These are phyloP conservation scores for Anarrhichthys ocellatus DNA, from an alignment of 2,113 vertebrate species.

Conservation along the genomic window DNA sequence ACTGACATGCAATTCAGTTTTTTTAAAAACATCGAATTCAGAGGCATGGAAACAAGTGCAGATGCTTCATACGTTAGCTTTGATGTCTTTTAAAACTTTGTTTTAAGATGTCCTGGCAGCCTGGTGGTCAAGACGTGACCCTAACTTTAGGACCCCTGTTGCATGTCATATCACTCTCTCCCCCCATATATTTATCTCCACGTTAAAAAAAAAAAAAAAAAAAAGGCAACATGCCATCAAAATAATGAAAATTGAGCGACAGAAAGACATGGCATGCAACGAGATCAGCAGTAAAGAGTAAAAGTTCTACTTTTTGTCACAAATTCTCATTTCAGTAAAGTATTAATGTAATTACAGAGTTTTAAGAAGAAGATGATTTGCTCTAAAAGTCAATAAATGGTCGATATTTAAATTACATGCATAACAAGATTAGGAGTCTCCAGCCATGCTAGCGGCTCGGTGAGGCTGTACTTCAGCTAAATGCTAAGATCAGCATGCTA, in stretches of 20 bases:
- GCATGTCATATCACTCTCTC: neutral
- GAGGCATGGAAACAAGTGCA: neutral
- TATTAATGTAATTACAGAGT: neutral
- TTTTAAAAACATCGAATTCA: neutral
- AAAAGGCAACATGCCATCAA: neutral
- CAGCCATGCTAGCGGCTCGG: neutral
- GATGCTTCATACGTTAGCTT: neutral
- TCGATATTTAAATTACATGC: neutral
- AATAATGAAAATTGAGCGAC: neutral
- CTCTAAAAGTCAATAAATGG: neutral
- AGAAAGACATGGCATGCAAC: neutral
- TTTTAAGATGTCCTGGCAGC: neutral
- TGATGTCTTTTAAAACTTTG: neutral
- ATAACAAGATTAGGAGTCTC: neutral
- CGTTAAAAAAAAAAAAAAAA: neutral
- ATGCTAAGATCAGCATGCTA: neutral
- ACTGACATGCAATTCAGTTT: neutral
- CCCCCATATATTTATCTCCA: neutral
- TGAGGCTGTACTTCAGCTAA: neutral
- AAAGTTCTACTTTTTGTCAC: neutral
- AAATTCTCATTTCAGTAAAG: neutral
- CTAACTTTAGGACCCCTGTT: neutral
- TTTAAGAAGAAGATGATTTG: neutral
- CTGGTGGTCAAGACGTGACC: neutral
- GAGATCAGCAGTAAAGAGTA: neutral